A percentile compares a stretch with the other conserved stretches of the same genome.
Conservation (phyloP, 2,888 invertebrate genomes). For the Fragum fragum region DNA sequence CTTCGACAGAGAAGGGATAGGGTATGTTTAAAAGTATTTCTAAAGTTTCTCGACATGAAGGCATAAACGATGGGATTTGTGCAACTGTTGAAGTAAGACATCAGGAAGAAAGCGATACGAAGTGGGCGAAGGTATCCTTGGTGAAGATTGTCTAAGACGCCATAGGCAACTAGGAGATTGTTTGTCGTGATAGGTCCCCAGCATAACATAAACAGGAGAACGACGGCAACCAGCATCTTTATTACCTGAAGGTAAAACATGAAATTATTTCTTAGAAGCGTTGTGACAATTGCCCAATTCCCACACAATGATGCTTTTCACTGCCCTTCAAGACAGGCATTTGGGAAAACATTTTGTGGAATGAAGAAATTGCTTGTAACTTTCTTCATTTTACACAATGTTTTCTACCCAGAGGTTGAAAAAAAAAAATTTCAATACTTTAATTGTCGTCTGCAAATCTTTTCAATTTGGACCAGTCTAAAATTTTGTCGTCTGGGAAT, state of each 20-base stretch:
- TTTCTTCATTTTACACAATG: no score
- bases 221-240: conserved; percentile 91
- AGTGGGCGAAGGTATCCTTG: conserved; percentile 89
- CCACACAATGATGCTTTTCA: no score
- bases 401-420: no score
- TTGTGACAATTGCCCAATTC: no score
- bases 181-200: conserved; percentile 91
- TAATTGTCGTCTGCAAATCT: no score
- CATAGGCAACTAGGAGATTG: conserved; percentile 90
- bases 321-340: no score
- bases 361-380: no score
- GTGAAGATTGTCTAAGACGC: conserved; percentile 88
- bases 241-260: conserved; percentile 91
- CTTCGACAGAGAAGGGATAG: conserved; percentile 69
- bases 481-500: no score
- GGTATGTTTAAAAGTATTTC: conserved; percentile 87
- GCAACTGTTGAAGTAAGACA: conserved; percentile 92
- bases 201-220: conserved; percentile 90
- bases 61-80: conserved; percentile 92
- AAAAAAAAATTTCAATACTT: no score
- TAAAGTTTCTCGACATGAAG: conserved; percentile 92
- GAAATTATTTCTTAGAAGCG: no score
- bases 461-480: no score
- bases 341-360: no score
- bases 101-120: conserved; percentile 89